A percentile compares a stretch with the other conserved stretches of the same genome.
phyloP scores from a whole-genome alignment of 2,113 vertebrate species.

The Brienomyrus brachyistius region DNA sequence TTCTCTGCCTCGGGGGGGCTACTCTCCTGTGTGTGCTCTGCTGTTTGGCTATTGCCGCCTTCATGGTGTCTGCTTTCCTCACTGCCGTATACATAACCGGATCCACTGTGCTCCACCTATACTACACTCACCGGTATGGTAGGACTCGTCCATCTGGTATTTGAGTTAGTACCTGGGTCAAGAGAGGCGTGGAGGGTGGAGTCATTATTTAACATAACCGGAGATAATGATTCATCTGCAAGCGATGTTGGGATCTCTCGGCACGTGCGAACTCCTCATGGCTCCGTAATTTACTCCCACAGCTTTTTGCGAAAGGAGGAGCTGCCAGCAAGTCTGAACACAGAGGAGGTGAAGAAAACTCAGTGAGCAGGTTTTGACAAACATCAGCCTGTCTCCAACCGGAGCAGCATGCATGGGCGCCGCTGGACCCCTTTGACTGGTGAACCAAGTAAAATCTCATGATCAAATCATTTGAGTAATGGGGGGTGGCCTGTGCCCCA shows the following conservation, averaged over 20 bases:
- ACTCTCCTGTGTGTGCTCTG: slow-evolving; percentile 68
- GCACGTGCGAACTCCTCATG: background rate
- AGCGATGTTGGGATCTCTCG: background rate
- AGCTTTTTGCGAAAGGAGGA: background rate
- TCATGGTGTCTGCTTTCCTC: slow-evolving; percentile 57
- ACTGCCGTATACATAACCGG: slow-evolving; percentile 49
- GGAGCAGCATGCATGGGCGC: no score
- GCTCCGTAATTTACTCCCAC: background rate
- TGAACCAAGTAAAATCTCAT: background rate
- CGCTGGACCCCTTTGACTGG: background rate
- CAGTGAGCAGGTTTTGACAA: background rate
- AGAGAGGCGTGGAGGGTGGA: background rate
- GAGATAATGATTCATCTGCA: background rate
- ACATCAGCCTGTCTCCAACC: background rate
- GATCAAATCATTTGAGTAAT: background rate
- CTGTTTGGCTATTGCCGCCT: slow-evolving; percentile 62
- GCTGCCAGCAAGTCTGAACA: background rate
- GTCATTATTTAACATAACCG: background rate
- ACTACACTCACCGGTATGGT: slow-evolving; percentile 47
- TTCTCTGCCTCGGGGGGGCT: slow-evolving; percentile 64
- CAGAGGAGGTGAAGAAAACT: background rate
- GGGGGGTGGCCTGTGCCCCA: background rate
- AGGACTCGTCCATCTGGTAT: background rate
- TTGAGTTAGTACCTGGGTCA: background rate
- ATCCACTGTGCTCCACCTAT: slow-evolving; percentile 55